phyloP scores from a whole-genome alignment of 1,140 invertebrate species.

The Nasonia longicornis region DNA sequence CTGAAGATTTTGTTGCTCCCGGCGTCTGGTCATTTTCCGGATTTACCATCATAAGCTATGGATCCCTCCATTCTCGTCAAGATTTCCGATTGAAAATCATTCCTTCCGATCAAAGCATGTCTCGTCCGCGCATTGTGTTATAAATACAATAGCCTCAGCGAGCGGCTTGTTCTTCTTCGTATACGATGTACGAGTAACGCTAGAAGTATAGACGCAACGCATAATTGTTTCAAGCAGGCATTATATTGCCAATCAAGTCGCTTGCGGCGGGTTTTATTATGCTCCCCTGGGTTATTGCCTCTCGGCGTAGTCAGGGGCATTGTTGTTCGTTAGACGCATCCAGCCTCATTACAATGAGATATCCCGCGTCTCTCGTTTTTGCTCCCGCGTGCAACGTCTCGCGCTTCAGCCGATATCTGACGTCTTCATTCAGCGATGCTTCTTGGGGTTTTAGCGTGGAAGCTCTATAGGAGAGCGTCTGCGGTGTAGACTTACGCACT shows the following conservation, averaged over 20 bases:
- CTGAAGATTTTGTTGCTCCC: constrained; percentile 49
- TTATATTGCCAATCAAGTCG: constrained; percentile 59
- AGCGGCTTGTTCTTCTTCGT: background rate
- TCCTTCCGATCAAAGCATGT: no score
- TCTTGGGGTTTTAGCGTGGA: background rate
- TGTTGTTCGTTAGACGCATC: constrained; percentile 9
- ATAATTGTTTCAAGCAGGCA: constrained; percentile 57
- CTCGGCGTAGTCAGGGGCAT: background rate
- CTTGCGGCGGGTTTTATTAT: constrained; percentile 38
- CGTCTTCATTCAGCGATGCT: background rate
- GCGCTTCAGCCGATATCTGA: background rate
- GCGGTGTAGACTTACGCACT: background rate
- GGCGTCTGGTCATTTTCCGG: constrained; percentile 19
- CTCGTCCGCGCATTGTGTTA: constrained; percentile 4
- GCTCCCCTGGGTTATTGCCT: constrained; percentile 5
- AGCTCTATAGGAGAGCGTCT: background rate
- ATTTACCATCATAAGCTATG: constrained; percentile 9
- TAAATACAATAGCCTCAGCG: background rate
- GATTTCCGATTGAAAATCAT: no score
- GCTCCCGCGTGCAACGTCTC: background rate
- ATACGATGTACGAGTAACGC: constrained; percentile 14
- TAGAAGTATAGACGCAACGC: constrained; percentile 40
- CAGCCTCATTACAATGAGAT: constrained; percentile 24
- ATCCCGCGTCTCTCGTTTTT: background rate
- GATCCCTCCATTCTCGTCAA: no score